Evolutionary conservation across 2,113 vertebrate genomes (phyloP), one percentile per base, ranked within the genome.

Genomic region (Cebus imitator): DNA sequence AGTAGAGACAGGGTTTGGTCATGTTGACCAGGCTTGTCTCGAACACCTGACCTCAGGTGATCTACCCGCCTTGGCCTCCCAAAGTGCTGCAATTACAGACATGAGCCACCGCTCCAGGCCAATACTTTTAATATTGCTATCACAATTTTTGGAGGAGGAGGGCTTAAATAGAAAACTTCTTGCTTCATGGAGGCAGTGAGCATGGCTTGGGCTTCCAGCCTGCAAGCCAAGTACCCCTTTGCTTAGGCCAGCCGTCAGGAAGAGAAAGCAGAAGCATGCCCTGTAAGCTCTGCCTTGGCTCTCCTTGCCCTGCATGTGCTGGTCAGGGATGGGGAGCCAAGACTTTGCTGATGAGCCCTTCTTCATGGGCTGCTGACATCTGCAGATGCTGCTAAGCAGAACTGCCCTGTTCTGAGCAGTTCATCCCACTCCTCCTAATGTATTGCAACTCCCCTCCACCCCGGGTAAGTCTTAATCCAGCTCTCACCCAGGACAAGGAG

Each of bases 191-290:
- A 35, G 32, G 30, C 30, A 68, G 32, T 35, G 66, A 17, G 20
- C 75, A 61, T 13, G 11, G 40, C 32, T 79, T 86, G 45, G 27
- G 23, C 37, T 84, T 17, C 7, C 16, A 40, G 25, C 52, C 23
- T 3, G 1, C 21, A 32, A 55, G 61, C 17, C 37, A 12, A 35
- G 72, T 1, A 21, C 0, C 0, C 48, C 76, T 37, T 23, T n/a
- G 12, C 48, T 9, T 55, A n/a, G 2, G 3, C 48, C 73, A 43
- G 66, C 30, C 78, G 32, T 13, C 14, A 5, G 90, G 3, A 16
- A 86, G 16, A n/a, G 64, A 80, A 8, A 58, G 35, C 50, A 70
- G 52, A n/a, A 61, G 23, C 90, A 94, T n/a, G 27, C 2, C 64
- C 68, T 35, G 4, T 79, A 57, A 32, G 48, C 30, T 30, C 94